Conservation (phyloP, 2,113 vertebrate species). For the Scortum barcoo region DNA sequence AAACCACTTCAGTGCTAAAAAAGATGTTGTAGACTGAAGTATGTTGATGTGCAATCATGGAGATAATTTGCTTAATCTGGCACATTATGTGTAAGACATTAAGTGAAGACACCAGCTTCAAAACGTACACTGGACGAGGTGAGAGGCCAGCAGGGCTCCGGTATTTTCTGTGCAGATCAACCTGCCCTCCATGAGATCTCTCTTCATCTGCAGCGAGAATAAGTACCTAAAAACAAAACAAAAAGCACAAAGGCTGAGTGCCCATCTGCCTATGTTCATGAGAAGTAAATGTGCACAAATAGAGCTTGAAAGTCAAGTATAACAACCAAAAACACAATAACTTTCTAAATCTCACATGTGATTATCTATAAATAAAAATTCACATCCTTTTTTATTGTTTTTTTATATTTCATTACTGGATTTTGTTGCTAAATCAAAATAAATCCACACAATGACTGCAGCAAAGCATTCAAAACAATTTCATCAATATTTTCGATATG, state of each 20-base stretch:
- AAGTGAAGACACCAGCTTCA: neutral
- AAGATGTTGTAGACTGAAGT: neutral
- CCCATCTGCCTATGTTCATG: constrained; percentile 5
- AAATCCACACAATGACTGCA: neutral
- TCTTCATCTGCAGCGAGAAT: constrained; percentile 95
- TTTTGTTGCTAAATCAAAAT: neutral
- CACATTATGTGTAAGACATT: neutral
- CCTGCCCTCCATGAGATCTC: constrained; percentile 90
- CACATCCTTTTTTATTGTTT: neutral
- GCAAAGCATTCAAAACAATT: neutral
- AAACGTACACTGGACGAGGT: constrained; percentile 92
- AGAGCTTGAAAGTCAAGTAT: neutral
- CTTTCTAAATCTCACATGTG: neutral
- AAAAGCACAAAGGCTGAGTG: constrained; percentile 11
- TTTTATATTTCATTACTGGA: neutral
- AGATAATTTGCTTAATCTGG: neutral
- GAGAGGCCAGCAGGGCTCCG: constrained; percentile 90
- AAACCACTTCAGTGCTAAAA: neutral
- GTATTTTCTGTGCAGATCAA: constrained; percentile 92
- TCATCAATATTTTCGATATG: neutral
- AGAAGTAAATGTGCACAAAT: constrained; percentile 1
- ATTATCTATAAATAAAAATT: neutral
- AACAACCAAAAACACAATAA: neutral
- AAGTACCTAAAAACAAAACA: constrained; percentile 88
- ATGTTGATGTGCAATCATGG: neutral